Evolutionary conservation across 2,797 vertebrate genomes (phyloP), one percentile per base, ranked within the genome.

Genomic region (Acanthornis magna): DNA sequence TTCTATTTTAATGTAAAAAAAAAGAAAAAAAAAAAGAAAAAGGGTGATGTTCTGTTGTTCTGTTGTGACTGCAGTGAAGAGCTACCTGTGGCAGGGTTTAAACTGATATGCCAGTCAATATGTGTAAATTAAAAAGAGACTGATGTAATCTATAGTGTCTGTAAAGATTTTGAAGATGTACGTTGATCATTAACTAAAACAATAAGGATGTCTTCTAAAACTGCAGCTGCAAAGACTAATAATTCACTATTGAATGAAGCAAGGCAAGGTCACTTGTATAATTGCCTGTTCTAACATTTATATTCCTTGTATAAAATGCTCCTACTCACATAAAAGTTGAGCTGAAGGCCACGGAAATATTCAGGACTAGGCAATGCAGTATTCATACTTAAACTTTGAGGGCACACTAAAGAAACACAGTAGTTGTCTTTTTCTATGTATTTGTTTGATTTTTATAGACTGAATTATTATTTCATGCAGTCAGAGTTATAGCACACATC

Each of bases 121-220:
- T 25, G 54, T 40, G 48, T 85, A 74, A 86, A 70, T 75, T 72
- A 91, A 48, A 79, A 74, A 77, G 36, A 55, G 63, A 18, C 34
- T 75, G 70, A 68, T 90, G 15, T 83, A 58, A 88, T 91, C 89
- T 89, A 10, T 43, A 72, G 50, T 5, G 5, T 80, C 77, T 90
- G 36, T 86, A 94, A 93, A 89, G 71, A 58, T 85, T 95, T 93
- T 54, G 70, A 38, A 86, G 54, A 75, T 54, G 42, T 75, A 50
- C 60, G 77, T 88, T 91, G 73, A 43, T 70, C 42, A 30, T 94
- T 93, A 91, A 96, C 91, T 94, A 91, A 86, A 76, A 88, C 91
- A 91, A 50, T 88, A 91, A 85, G 87, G 42, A 74, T 58, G 88
- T 62, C 85, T 96, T 38, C 40, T 67, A 88, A 94, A 95, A 86